These are phyloP conservation scores for Apotomis betuletana DNA, from an alignment of 2,888 invertebrate genomes.

Conservation along the genomic window DNA sequence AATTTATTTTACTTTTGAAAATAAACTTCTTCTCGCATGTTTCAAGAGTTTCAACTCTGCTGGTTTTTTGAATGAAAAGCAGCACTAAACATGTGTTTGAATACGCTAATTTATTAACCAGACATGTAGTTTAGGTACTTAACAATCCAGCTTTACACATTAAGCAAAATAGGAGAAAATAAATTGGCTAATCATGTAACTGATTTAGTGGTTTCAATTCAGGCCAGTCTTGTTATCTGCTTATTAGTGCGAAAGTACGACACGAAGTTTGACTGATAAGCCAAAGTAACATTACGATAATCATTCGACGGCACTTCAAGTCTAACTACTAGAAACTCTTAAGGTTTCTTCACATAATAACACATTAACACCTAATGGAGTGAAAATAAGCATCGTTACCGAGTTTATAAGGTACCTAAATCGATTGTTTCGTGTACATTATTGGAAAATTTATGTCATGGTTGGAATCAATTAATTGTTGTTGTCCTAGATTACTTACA, in stretches of 20 bases:
- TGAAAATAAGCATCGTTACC: conserved; percentile 5
- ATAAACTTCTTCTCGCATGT: conserved; percentile 3
- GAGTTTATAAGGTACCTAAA: conserved; percentile 2
- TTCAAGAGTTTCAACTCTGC: conserved; percentile 8
- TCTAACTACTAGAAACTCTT: conserved; percentile 15
- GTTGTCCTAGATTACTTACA: background rate
- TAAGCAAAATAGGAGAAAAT: no score
- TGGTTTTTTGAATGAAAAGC: no score
- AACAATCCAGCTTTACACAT: no score
- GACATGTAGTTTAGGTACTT: no score
- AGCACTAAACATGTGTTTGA: conserved; percentile 1
- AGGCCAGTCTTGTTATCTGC: no score
- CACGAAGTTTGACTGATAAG: background rate
- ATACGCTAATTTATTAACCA: no score
- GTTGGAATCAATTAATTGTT: background rate
- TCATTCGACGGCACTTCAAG: background rate
- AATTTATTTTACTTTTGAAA: conserved; percentile 25
- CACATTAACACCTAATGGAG: conserved; percentile 8
- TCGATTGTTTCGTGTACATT: no score
- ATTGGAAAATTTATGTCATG: no score
- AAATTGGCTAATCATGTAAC: no score
- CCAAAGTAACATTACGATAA: conserved; percentile 8
- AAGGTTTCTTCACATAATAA: background rate
- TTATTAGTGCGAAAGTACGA: background rate
- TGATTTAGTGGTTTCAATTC: no score